Conservation (phyloP, 2,113 vertebrate genomes). For the Colistium nudipinnis region DNA sequence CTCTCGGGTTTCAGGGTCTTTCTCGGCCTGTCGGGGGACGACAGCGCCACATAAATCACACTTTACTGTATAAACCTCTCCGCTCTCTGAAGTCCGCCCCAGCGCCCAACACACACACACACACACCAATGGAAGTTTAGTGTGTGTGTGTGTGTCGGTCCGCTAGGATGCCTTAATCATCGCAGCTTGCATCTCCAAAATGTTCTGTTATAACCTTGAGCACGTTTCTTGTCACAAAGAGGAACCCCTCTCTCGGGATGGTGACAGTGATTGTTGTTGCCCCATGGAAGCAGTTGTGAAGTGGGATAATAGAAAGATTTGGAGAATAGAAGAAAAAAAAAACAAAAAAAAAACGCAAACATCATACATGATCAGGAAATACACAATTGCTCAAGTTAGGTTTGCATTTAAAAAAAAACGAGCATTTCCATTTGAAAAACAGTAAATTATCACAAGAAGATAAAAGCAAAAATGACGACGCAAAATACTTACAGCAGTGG, state of each 20-base stretch:
- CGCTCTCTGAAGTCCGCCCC: slow-evolving; percentile 54
- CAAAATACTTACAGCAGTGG: too few species aligned
- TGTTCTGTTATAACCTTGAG: slow-evolving; percentile 40
- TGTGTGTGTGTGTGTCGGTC: slow-evolving; percentile 4
- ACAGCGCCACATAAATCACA: slow-evolving; percentile 86
- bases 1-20: slow-evolving; percentile 83
- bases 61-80: slow-evolving; percentile 78
- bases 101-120: background rate
- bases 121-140: slow-evolving; percentile 7
- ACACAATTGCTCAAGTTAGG: too few species aligned
- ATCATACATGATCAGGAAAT: too few species aligned
- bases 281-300: background rate
- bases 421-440: too few species aligned
- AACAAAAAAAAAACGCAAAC: too few species aligned
- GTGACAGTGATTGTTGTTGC: slow-evolving; percentile 3
- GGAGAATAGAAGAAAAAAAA: too few species aligned
- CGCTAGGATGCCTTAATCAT: slow-evolving; percentile 35
- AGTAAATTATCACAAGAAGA: too few species aligned
- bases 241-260: background rate
- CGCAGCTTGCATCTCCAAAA: slow-evolving; percentile 28
- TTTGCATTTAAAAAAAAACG: too few species aligned
- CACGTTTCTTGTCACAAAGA: slow-evolving; percentile 9
- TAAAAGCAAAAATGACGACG: too few species aligned
- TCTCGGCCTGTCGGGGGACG: slow-evolving; percentile 79
- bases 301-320: background rate